These are phyloP conservation scores for Neoarius graeffei DNA, from an alignment of 2,113 vertebrate species.

Conservation along the genomic window DNA sequence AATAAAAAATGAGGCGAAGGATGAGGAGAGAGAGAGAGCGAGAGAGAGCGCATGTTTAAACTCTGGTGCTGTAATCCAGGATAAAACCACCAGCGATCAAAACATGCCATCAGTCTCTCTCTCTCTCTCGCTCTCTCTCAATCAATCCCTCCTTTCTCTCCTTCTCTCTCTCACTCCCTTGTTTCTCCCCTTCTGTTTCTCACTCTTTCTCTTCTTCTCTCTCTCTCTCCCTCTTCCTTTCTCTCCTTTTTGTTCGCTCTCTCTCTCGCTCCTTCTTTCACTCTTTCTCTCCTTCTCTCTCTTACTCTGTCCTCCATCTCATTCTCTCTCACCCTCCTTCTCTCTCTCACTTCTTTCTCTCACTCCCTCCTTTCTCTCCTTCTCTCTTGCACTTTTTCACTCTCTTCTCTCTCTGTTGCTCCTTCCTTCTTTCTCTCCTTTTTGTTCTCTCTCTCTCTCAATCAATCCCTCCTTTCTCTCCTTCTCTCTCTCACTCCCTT, in stretches of 20 bases:
- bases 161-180: not conserved
- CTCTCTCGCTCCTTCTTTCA: no score
- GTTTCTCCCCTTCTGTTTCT: not conserved
- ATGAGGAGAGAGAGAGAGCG: slow-evolving; percentile 39
- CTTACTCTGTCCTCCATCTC: not conserved
- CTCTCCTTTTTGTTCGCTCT: no score
- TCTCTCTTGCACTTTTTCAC: slow-evolving; percentile 23
- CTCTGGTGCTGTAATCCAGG: slow-evolving; percentile 64
- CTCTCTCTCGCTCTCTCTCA: slow-evolving; percentile 3
- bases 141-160: no score
- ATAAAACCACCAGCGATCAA: slow-evolving; percentile 69
- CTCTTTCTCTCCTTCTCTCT: not conserved
- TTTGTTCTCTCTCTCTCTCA: slow-evolving; percentile 3
- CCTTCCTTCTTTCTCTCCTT: not conserved
- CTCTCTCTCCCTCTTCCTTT: not conserved
- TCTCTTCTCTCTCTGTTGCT: slow-evolving; percentile 37
- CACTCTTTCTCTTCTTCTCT: not conserved
- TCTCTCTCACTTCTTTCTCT: slow-evolving; percentile 37
- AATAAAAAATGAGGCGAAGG: not conserved
- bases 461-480: no score
- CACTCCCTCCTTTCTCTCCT: slow-evolving; percentile 34
- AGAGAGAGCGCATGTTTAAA: slow-evolving; percentile 51
- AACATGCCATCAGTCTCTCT: slow-evolving; percentile 62
- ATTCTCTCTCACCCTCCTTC: slow-evolving; percentile 42
- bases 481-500: slow-evolving; percentile 32